Evolutionary conservation across 1,140 invertebrate genomes (phyloP).

Genomic region (Andricus grossulariae): DNA sequence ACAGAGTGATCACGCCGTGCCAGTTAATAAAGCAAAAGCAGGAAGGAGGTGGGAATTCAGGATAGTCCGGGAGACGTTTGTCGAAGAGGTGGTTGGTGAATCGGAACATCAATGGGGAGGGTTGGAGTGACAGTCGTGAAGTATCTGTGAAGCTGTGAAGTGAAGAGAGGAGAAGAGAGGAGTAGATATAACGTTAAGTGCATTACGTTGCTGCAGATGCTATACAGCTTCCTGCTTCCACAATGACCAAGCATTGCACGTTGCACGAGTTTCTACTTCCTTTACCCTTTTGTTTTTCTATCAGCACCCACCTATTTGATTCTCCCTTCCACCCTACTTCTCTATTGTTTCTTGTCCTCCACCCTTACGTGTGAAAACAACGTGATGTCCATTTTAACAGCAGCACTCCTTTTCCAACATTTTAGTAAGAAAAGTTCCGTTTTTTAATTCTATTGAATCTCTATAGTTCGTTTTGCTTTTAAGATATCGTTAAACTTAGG

Average conservation of each 20-base stretch:
- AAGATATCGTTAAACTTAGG: too few relatives aligned
- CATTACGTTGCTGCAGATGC: constrained; percentile 52
- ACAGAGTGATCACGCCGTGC: constrained; percentile 16
- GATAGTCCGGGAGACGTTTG: constrained; percentile 12
- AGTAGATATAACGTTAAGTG: constrained; percentile 58
- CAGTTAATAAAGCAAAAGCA: constrained; percentile 2
- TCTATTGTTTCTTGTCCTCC: constrained; percentile 27
- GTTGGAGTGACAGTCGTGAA: constrained; percentile 54
- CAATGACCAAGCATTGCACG: constrained; percentile 43
- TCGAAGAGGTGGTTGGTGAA: constrained; percentile 21
- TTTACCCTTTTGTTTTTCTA: constrained; percentile 25
- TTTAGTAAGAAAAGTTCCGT: not conserved
- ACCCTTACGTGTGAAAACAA: constrained; percentile 17
- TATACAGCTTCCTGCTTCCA: constrained; percentile 46
- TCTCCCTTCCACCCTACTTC: constrained; percentile 1
- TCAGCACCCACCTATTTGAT: constrained; percentile 18
- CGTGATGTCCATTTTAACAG: constrained; percentile 24
- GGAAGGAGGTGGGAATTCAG: not conserved
- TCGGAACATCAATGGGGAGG: constrained; percentile 35
- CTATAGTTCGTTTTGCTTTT: not conserved
- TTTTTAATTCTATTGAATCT: not conserved
- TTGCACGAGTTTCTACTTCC: constrained; percentile 28
- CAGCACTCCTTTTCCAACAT: not conserved
- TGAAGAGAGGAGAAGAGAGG: constrained; percentile 24
- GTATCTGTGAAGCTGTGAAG: constrained; percentile 38